These are phyloP conservation scores for Cepaea hortensis DNA, from an alignment of 2,888 invertebrate genomes.

Conservation along the genomic window DNA sequence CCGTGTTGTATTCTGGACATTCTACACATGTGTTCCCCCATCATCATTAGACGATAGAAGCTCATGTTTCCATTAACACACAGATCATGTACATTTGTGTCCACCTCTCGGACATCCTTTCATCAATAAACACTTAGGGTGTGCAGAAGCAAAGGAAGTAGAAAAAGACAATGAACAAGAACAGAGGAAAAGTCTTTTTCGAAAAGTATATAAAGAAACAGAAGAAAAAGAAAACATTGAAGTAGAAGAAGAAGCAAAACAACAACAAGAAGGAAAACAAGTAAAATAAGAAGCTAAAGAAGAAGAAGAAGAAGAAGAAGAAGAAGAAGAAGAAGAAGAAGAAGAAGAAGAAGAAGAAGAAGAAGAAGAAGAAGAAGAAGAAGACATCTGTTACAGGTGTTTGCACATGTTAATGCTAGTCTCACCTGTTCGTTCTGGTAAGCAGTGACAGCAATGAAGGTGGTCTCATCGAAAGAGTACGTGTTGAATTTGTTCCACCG, in stretches of 20 bases:
- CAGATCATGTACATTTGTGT: too few species aligned
- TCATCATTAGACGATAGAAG: too few species aligned
- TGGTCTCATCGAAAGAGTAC: conserved; percentile 75
- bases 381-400: background rate
- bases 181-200: background rate
- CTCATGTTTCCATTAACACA: too few species aligned
- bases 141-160: background rate
- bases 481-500: conserved; percentile 75
- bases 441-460: conserved; percentile 76
- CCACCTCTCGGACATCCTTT: too few species aligned
- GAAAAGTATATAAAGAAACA: background rate
- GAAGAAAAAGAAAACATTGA: background rate
- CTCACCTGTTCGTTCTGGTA: conserved; percentile 76
- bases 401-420: too few species aligned
- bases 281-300: background rate
- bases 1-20: too few species aligned
- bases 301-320: background rate
- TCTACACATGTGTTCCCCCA: too few species aligned
- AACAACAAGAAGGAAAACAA: background rate
- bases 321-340: background rate
- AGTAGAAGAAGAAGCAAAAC: conserved; percentile 9
- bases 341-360: background rate
- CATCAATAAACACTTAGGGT: too few species aligned
- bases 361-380: background rate
- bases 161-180: background rate